Evolutionary conservation across 1,140 invertebrate species (phyloP).

Genomic region (Trachymyrmex cornetzi): DNA sequence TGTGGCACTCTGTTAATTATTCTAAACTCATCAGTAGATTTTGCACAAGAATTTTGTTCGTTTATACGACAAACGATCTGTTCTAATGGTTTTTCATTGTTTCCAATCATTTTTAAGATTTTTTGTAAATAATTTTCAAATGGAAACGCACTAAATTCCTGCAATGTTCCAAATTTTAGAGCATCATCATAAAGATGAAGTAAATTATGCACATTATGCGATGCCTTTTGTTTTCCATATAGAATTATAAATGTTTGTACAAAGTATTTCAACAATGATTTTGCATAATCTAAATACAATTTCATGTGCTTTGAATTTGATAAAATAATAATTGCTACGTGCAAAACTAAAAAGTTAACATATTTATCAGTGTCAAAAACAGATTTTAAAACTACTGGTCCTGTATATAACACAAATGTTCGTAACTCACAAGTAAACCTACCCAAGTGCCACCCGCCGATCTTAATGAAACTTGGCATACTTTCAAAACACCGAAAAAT

Average conservation of each 20-base stretch:
- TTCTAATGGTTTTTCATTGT: slow-evolving; percentile 22
- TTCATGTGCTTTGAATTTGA: slow-evolving; percentile 10
- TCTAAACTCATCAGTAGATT: neutral
- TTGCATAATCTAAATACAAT: slow-evolving; percentile 15
- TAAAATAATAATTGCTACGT: neutral
- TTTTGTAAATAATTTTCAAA: slow-evolving; percentile 5
- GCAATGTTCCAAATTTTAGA: slow-evolving; percentile 1
- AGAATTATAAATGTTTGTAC: slow-evolving; percentile 1
- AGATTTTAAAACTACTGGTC: slow-evolving; percentile 5
- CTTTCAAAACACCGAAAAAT: too few species aligned
- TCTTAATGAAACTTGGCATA: too few species aligned
- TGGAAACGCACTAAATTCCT: slow-evolving; percentile 9
- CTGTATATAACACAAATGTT: slow-evolving; percentile 14
- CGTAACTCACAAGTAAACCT: too few species aligned
- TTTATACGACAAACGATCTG: slow-evolving; percentile 7
- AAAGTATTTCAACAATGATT: neutral
- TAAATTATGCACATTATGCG: neutral
- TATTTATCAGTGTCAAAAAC: neutral
- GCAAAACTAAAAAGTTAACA: neutral
- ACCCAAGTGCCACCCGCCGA: too few species aligned
- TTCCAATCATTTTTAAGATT: slow-evolving; percentile 1
- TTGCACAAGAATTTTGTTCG: slow-evolving; percentile 9
- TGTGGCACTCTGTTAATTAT: neutral
- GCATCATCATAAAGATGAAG: neutral
- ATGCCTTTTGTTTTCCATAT: neutral